These are phyloP conservation scores for Eulemur albifrons DNA, from an alignment of 2,797 vertebrate species.

Conservation along the genomic window DNA sequence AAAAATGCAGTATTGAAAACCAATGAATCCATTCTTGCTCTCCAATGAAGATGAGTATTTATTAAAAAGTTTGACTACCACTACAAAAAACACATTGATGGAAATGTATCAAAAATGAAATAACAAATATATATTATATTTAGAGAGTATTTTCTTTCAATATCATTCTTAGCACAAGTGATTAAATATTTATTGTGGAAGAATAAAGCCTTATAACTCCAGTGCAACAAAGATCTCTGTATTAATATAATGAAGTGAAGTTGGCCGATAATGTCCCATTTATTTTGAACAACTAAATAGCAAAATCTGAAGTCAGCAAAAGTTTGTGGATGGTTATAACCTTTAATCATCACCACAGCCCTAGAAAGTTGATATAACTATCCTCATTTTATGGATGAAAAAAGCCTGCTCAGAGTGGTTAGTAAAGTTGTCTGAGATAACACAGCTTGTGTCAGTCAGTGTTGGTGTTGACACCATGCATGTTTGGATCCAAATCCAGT, in stretches of 20 bases:
- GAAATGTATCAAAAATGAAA: constrained; percentile 27
- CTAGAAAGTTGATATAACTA: not conserved
- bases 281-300: not conserved
- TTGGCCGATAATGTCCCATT: not conserved
- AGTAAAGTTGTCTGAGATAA: not conserved
- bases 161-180: not conserved
- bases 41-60: constrained; percentile 56
- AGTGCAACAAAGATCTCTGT: not conserved
- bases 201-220: not conserved
- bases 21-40: constrained; percentile 51
- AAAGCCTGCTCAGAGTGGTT: not conserved
- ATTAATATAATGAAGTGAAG: not conserved
- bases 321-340: not conserved
- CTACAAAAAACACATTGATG: not conserved
- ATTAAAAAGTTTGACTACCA: not conserved
- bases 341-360: not conserved
- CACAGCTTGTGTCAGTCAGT: not conserved
- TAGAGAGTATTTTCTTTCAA: not conserved
- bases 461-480: no score
- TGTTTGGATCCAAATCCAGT: not conserved
- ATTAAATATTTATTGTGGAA: constrained; percentile 14
- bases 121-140: not conserved
- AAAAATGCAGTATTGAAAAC: constrained; percentile 35
- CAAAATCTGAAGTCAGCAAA: not conserved
- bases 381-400: not conserved